Percentiles rank a stretch among this genome's conserved stretches.
phyloP scores from a whole-genome alignment of 2,113 vertebrate genomes.

The Indicator maculatus region DNA sequence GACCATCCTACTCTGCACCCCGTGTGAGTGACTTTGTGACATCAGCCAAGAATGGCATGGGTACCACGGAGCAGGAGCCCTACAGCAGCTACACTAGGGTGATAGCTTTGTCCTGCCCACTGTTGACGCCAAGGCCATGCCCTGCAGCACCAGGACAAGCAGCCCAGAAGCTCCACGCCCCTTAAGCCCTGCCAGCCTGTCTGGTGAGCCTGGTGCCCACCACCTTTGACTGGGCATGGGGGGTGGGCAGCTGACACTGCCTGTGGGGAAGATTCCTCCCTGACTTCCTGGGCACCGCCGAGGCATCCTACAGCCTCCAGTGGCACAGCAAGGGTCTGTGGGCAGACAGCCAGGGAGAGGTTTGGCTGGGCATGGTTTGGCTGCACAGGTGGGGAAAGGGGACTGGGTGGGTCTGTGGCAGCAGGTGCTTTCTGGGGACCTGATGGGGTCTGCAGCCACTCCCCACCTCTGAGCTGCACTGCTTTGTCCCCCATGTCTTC shows the following conservation, averaged over 20 bases:
- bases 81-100: neutral
- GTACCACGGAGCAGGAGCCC: neutral
- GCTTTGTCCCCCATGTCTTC: neutral
- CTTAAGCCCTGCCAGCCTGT: neutral
- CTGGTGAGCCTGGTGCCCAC: neutral
- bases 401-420: neutral
- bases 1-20: neutral
- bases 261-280: neutral
- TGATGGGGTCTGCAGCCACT: neutral
- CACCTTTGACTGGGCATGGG: neutral
- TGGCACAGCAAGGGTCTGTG: fast-evolving
- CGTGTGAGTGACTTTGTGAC: neutral
- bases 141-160: neutral
- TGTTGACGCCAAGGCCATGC: neutral
- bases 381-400: neutral
- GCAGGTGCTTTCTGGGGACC: neutral
- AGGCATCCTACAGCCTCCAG: fast-evolving
- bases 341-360: neutral
- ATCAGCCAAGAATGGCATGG: neutral
- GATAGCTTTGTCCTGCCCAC: constrained; percentile 49
- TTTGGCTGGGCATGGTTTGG: neutral
- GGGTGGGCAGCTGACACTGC: neutral
- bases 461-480: neutral
- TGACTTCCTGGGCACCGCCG: fast-evolving
- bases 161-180: neutral